Conservation (phyloP, 2,888 invertebrate species). For the Lochmaea crataegi region DNA sequence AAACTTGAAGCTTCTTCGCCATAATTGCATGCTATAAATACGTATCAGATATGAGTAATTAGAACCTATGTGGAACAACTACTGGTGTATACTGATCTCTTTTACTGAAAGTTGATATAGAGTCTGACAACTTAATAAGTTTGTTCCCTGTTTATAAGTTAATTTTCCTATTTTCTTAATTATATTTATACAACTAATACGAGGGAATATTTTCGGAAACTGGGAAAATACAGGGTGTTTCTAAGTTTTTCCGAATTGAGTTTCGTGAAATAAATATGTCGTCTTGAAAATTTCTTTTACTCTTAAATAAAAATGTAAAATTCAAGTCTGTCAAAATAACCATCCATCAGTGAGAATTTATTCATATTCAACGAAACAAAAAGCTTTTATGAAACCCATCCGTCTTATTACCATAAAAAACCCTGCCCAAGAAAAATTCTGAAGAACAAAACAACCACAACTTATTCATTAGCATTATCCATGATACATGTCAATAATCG, state of each 20-base stretch:
- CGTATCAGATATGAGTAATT: conserved; percentile 65
- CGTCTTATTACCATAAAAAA: conserved; percentile 30
- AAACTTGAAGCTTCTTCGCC: conserved; percentile 62
- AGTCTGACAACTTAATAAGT: conserved; percentile 1
- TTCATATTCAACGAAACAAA: background rate
- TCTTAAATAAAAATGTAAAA: background rate
- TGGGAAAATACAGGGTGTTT: too few species aligned
- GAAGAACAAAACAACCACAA: conserved; percentile 29
- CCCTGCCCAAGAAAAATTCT: conserved; percentile 16
- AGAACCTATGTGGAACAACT: conserved; percentile 53
- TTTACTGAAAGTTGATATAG: conserved; percentile 29
- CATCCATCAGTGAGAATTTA: background rate
- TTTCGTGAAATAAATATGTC: too few species aligned
- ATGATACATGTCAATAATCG: conserved; percentile 39
- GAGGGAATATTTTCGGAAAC: background rate
- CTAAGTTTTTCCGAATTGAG: too few species aligned
- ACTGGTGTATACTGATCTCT: conserved; percentile 26
- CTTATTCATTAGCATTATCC: conserved; percentile 43
- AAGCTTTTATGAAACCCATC: conserved; percentile 10
- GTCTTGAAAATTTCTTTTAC: too few species aligned
- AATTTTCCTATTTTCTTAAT: background rate
- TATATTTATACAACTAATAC: background rate
- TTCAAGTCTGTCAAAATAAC: background rate
- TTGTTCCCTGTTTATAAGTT: background rate
- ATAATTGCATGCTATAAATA: conserved; percentile 65